Evolutionary conservation across 1,140 invertebrate genomes (phyloP), one percentile per base, ranked within the genome.

Genomic region (Agrilus planipennis): DNA sequence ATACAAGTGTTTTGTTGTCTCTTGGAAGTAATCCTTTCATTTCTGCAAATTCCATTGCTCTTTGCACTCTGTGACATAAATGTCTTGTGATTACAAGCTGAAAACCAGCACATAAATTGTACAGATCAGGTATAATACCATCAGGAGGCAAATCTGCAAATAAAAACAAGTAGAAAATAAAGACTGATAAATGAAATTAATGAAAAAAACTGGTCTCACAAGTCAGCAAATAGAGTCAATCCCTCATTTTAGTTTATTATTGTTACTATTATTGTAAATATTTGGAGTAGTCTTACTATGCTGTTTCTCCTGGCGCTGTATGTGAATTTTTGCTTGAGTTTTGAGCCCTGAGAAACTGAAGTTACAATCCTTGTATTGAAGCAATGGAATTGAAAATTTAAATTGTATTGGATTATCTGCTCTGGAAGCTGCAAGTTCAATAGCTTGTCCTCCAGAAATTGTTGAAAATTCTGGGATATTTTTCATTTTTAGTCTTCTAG

Each of bases 81-180:
- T 95, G 90, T 43, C 74, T 73, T 12, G 79, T 70, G n/a, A 88
- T 55, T 14, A 72, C 69, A 42, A 76, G 67, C 59, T 93, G 81
- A 58, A 93, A 76, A 30, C 75, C 79, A 9, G 90, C 89, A 73
- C 89, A 94, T 3, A 96, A 59, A 59, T 96, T 84, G 42, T 73
- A 65, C n/a, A 83, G 70, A 58, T 79, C 73, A 5, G 87, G 83
- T 36, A 96, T 77, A 5, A 91, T 60, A 19, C 64, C 70, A 65
- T 82, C 81, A 17, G 68, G 73, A 19, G 62, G 55, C 12, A 61
- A 23, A 50, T 52, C 51, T 60, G 43, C n/a, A 50, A 47, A n/a
- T n/a, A 27, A 9, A 27, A 7, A 27, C 23, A 27, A 27, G 7
- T 27, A 27, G 7, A 12, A 12, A 27, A 27, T 27, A 12, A 36